Base-by-base conservation (phyloP, 30 jellyfish, hydroid and myxozoan species). In the Phacellophora camtschatica region DNA sequence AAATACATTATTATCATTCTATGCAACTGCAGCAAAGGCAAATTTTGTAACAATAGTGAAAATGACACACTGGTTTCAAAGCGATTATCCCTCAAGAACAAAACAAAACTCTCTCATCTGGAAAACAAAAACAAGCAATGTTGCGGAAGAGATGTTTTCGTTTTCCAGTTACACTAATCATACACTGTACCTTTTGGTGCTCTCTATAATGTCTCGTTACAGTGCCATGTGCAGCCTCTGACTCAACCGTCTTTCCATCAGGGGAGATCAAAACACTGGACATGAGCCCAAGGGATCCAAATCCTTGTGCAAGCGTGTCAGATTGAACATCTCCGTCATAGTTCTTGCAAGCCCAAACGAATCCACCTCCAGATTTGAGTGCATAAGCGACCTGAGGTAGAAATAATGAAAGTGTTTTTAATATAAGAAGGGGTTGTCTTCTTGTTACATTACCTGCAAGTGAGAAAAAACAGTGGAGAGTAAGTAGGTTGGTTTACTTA, bases 141-240 rank as follows among this genome's bases (percentile, higher is more conserved):
- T n/a, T n/a, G n/a, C n/a, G n/a, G n/a, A n/a, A n/a, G n/a, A n/a
- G n/a, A n/a, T n/a, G n/a, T n/a, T n/a, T n/a, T n/a, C n/a, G n/a
- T n/a, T n/a, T n/a, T n/a, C n/a, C n/a, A n/a, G n/a, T n/a, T n/a
- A n/a, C n/a, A n/a, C n/a, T n/a, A n/a, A n/a, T n/a, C n/a, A n/a
- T n/a, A n/a, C n/a, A n/a, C n/a, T 28, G 0, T 55, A 84, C 95
- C 95, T 85, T 81, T 48, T 87, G 97, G 62, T 95, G 96, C 37
- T 86, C 97, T 18, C 99, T 62, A 96, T 81, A 95, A 82, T 95
- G 99, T 32, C 99, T 86, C 20, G 99, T 95, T 3, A 95, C 99
- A 12, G 99, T 95, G 27, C 99, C 99, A 48, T 95, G 99, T 16
- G 99, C 99, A 28, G 99, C 99, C 74, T 95, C 99, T 29, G 99